Evolutionary conservation across 1,140 invertebrate species (phyloP).

Genomic region (Penaeus vannamei): DNA sequence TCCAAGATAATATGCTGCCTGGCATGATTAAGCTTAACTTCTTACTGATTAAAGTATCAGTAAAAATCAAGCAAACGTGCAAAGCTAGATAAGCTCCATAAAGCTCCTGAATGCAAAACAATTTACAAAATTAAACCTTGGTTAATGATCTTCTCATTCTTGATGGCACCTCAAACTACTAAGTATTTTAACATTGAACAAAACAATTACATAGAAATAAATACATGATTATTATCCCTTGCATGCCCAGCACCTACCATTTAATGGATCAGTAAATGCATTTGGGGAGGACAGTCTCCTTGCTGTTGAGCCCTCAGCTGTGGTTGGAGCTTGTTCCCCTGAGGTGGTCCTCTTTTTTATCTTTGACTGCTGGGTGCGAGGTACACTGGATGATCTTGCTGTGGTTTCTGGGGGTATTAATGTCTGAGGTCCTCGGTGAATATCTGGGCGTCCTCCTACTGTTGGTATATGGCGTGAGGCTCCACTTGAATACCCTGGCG

Average conservation of each 20-base stretch:
- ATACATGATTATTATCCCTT: too few species aligned
- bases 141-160: too few species aligned
- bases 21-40: too few species aligned
- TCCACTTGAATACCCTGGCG: slow-evolving; percentile 42
- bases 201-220: too few species aligned
- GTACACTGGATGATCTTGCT: slow-evolving; percentile 53
- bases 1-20: too few species aligned
- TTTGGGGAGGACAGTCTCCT: slow-evolving; percentile 51
- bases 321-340: neutral
- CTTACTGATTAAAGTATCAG: too few species aligned
- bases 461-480: slow-evolving; percentile 40
- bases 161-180: too few species aligned
- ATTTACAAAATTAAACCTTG: too few species aligned
- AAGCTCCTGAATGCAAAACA: too few species aligned
- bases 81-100: too few species aligned
- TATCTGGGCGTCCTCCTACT: slow-evolving; percentile 49
- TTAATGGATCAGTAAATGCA: slow-evolving; percentile 53
- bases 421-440: slow-evolving; percentile 50
- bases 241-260: slow-evolving; percentile 35
- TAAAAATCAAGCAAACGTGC: too few species aligned
- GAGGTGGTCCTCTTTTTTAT: slow-evolving; percentile 16
- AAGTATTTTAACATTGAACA: too few species aligned
- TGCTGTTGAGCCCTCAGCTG: neutral
- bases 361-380: slow-evolving; percentile 12
- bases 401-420: neutral